Base-by-base conservation (phyloP, 2,113 vertebrate genomes). In the Willisornis vidua region DNA sequence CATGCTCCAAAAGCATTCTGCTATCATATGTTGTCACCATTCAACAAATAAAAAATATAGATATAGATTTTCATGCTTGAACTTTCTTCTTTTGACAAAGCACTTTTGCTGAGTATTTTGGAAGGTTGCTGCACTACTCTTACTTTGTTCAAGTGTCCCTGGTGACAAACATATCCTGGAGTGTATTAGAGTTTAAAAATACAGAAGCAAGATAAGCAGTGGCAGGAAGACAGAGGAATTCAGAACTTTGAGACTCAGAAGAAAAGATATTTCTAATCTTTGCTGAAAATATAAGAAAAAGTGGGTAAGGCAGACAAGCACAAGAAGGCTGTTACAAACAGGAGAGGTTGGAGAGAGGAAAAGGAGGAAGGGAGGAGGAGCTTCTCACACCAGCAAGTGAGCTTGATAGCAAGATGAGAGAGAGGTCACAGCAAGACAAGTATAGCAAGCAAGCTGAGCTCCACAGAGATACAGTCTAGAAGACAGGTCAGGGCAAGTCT, bases 211-310 rank as follows among this genome's bases (percentile, higher is more conserved):
- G 96, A 95, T 96, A 96, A 96, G 86, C 73, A 76, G 92, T 51
- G 92, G 83, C 88, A 92, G 90, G 58, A 94, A 90, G 93, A 96
- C 75, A 94, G 92, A 90, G 49, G 74, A 93, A 96, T 93, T 96
- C 92, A 94, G 86, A 91, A 96, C 90, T 90, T 75, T 48, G 88
- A 93, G 82, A 85, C 65, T 84, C 70, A 29, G 68, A 93, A 93
- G 67, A 94, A 85, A 85, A 96, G 80, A 65, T 93, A 90, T 79
- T 94, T 96, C 91, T 95, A 93, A 96, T 97, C 96, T 96, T 86
- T 85, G 46, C 62, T 89, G 90, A 96, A 92, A 95, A 85, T 76
- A 66, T 81, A 96, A 97, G 89, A 92, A 88, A 89, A 94, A 92
- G 73, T 89, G 76, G 93, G 92, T 96, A 97, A 95, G 85, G 76